A percentile compares a stretch with the other conserved stretches of the same genome.
These are phyloP conservation scores for Acomys russatus DNA, from an alignment of 2,797 vertebrate genomes.

Conservation along the genomic window DNA sequence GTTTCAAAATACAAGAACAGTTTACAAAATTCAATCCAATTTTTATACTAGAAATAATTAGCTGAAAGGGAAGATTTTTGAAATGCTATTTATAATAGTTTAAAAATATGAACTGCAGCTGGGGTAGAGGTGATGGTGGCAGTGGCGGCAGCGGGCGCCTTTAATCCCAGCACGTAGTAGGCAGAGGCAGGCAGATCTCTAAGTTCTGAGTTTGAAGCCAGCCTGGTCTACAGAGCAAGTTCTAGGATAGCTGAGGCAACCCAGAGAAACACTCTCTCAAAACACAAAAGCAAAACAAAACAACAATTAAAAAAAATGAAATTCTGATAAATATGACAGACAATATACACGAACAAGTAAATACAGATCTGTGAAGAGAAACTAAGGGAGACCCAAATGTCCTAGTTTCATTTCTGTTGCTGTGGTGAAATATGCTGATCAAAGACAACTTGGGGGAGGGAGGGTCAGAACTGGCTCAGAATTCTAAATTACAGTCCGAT, in stretches of 20 bases:
- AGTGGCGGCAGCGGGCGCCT: too few species aligned
- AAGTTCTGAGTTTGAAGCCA: too few species aligned
- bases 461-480: not conserved
- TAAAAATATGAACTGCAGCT: not conserved
- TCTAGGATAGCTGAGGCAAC: too few species aligned
- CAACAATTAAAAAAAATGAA: not conserved
- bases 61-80: not conserved
- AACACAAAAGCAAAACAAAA: too few species aligned
- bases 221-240: too few species aligned
- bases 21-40: not conserved
- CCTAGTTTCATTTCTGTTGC: not conserved
- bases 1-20: not conserved
- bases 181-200: too few species aligned
- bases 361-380: not conserved
- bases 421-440: not conserved
- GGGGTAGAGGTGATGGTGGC: too few species aligned
- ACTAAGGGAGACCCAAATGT: not conserved
- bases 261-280: too few species aligned
- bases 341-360: not conserved
- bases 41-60: not conserved
- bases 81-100: not conserved
- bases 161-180: too few species aligned
- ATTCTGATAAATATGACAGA: slow-evolving; percentile 11
- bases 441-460: not conserved
- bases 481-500: not conserved